Conservation (phyloP, 2,797 vertebrate species). For the Gymnodraco acuticeps region DNA sequence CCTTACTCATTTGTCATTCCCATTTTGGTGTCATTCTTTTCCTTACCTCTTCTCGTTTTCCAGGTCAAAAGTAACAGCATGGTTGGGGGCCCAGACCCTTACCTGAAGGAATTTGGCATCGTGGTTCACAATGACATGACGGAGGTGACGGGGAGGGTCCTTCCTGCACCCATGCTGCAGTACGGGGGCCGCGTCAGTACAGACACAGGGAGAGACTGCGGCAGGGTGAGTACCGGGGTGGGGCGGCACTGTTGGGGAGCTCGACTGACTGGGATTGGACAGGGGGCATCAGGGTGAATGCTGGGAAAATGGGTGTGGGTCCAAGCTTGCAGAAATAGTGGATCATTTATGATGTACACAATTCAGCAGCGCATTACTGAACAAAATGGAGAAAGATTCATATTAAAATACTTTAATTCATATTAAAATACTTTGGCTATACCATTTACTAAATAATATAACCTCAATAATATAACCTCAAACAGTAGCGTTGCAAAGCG, state of each 20-base stretch:
- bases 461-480: not conserved
- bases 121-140: conserved; percentile 99
- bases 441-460: not conserved
- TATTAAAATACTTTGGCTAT: not conserved
- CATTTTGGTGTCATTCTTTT: too few species aligned
- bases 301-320: conserved; percentile 28
- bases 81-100: conserved; percentile 98
- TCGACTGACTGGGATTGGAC: conserved; percentile 17
- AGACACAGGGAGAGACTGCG: conserved; percentile 88
- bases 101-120: conserved; percentile 98
- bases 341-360: not conserved
- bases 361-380: not conserved
- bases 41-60: not conserved
- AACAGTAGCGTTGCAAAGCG: conserved; percentile 9
- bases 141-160: conserved; percentile 95
- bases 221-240: conserved; percentile 88
- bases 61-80: conserved; percentile 99
- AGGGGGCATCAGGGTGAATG: conserved; percentile 34
- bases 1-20: not conserved
- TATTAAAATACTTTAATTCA: not conserved
- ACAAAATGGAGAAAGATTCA: not conserved
- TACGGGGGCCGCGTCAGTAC: conserved; percentile 98
- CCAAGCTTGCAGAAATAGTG: conserved; percentile 31
- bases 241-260: conserved; percentile 42
- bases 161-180: conserved; percentile 98